A percentile compares a stretch with the other conserved stretches of the same genome.
Conservation (phyloP, 2,888 invertebrate species). For the Nesidiocoris tenuis region DNA sequence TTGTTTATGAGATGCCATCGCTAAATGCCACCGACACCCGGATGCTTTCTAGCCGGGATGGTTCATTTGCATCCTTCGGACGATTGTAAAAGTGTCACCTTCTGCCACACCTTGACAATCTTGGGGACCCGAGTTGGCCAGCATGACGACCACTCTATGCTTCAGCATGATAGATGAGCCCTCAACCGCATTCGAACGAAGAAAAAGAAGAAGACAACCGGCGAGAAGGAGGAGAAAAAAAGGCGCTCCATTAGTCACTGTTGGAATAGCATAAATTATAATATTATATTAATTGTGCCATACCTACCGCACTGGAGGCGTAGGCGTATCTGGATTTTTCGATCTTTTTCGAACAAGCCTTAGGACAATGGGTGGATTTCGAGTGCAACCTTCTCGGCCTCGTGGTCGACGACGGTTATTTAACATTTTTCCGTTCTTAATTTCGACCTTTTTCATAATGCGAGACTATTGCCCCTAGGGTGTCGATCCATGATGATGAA, state of each 20-base stretch:
- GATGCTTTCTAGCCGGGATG: conserved; percentile 4
- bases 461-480: conserved; percentile 14
- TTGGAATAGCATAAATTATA: conserved; percentile 45
- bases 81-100: conserved; percentile 38
- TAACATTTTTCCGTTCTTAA: conserved; percentile 39
- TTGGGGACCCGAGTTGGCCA: background rate
- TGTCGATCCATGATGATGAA: conserved; percentile 32
- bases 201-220: background rate
- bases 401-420: conserved; percentile 34
- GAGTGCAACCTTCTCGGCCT: background rate
- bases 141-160: background rate
- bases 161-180: conserved; percentile 39
- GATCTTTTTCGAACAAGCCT: conserved; percentile 1
- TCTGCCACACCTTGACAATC: conserved; percentile 36
- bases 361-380: conserved; percentile 26
- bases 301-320: conserved; percentile 41
- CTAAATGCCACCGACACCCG: conserved; percentile 44
- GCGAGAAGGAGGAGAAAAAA: conserved; percentile 18
- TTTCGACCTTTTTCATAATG: conserved; percentile 38
- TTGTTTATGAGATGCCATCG: conserved; percentile 41
- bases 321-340: conserved; percentile 39
- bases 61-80: conserved; percentile 38
- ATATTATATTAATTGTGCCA: conserved; percentile 45
- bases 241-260: conserved; percentile 44
- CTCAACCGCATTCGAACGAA: conserved; percentile 25